Evolutionary conservation across 2,113 vertebrate genomes (phyloP), one percentile per base, ranked within the genome.

Genomic region (Pollimyrus isidori): DNA sequence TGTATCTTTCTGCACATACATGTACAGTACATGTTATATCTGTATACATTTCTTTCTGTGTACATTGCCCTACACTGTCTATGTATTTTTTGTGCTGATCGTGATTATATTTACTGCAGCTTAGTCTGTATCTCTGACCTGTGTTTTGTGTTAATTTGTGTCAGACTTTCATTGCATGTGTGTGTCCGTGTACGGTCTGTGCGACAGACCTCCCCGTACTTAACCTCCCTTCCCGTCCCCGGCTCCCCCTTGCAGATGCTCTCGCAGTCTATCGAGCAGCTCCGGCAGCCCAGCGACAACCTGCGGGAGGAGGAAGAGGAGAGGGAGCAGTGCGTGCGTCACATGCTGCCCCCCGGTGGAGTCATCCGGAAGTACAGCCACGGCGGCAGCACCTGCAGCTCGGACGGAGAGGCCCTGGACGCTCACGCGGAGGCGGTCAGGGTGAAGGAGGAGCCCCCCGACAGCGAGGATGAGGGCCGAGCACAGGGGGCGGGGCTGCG

Each of bases 221-320:
- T 46, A 21, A 19, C 17, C 80, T 9, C 10, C 4, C 17, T 3
- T 2, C 1, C 48, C 11, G 23, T 86, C 9, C 53, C 39, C 3
- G 19, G 4, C 7, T 58, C 46, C 30, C 30, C 90, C 93, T 89
- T 88, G 84, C 96, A 99, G 98, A 97, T 99, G 95, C 96, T 99
- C 89, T 99, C 98, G 62, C 98, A 98, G 94, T 98, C 98, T 93
- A 99, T 98, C 52, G 98, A 99, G 95, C 98, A 99, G 95, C 96
- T 99, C 91, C 97, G 98, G 94, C 97, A 98, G 95, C 97, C 98
- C 89, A 97, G 92, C 91, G 94, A 94, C 91, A 97, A 98, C 93
- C 96, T 98, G 91, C 97, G 97, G 91, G 98, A 99, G 92, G 97
- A 97, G 0, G 97, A 99, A 93, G 98, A 99, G 91, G 98, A 99